Conservation (phyloP, 2,888 invertebrate species). For the Lathronympha strigana region DNA sequence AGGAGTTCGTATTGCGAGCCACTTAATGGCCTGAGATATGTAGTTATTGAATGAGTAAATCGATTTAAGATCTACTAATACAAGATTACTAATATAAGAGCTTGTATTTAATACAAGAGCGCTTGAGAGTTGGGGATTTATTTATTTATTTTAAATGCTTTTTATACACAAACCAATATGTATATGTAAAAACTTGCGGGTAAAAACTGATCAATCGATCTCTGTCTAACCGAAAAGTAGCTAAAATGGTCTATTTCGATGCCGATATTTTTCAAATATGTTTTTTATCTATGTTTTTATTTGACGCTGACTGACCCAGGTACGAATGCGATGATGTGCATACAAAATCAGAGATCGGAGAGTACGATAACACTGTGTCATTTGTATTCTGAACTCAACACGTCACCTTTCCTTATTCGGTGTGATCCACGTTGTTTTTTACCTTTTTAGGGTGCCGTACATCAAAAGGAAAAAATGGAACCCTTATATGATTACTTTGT, state of each 20-base stretch:
- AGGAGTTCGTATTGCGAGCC: constrained; percentile 23
- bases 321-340: constrained; percentile 26
- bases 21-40: constrained; percentile 31
- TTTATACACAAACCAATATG: too few relatives aligned
- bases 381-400: constrained; percentile 32
- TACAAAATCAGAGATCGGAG: constrained; percentile 34
- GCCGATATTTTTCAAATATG: not conserved
- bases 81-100: too few relatives aligned
- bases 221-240: too few relatives aligned
- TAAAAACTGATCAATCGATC: too few relatives aligned
- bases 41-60: constrained; percentile 32
- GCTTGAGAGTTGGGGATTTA: too few relatives aligned
- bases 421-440: constrained; percentile 26
- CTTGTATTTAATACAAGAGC: too few relatives aligned
- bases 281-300: not conserved
- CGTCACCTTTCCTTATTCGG: constrained; percentile 37
- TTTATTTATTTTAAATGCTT: too few relatives aligned
- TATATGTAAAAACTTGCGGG: too few relatives aligned
- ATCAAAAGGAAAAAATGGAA: too few relatives aligned
- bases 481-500: too few relatives aligned
- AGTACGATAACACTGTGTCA: constrained; percentile 31
- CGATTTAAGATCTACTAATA: constrained; percentile 20
- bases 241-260: not conserved
- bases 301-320: not conserved
- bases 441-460: too few relatives aligned